Evolutionary conservation across 2,888 invertebrate species (phyloP).

Genomic region (Apotomis capreana): DNA sequence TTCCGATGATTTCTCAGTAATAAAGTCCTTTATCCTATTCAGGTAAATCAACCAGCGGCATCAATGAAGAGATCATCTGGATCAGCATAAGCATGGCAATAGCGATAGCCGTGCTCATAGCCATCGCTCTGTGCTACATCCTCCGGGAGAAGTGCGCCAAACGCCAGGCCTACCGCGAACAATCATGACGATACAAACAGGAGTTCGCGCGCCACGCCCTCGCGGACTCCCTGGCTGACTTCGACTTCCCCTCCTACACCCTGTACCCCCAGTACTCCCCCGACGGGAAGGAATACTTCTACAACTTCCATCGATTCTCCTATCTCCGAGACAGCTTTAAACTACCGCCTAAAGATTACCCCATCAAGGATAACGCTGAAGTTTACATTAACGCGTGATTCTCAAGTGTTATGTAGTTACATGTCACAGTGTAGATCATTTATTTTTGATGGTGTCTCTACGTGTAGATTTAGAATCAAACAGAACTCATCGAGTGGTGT

Average conservation of each 20-base stretch:
- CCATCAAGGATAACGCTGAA: constrained; percentile 66
- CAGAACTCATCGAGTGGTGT: constrained; percentile 9
- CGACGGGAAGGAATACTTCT: constrained; percentile 77
- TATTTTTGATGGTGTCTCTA: constrained; percentile 41
- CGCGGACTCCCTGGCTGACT: constrained; percentile 70
- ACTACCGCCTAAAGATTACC: constrained; percentile 75
- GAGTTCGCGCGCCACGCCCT: constrained; percentile 78
- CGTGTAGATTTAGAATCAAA: constrained; percentile 24
- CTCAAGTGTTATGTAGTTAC: neutral
- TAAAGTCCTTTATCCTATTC: constrained; percentile 49
- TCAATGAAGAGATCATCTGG: constrained; percentile 95
- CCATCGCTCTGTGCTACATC: constrained; percentile 92
- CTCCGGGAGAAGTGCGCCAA: constrained; percentile 91
- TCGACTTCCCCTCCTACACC: constrained; percentile 71
- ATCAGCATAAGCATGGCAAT: constrained; percentile 94
- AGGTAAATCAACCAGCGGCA: constrained; percentile 92
- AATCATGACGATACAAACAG: constrained; percentile 85
- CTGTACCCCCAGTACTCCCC: constrained; percentile 78
- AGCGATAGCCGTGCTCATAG: constrained; percentile 90
- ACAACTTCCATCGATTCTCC: constrained; percentile 77
- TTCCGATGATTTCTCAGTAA: neutral
- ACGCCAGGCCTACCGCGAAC: constrained; percentile 87
- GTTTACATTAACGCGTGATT: constrained; percentile 76
- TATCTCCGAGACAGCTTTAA: constrained; percentile 74
- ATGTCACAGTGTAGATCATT: constrained; percentile 31